Percentiles rank a stretch among this genome's conserved stretches.
Evolutionary conservation across 2,113 vertebrate genomes (phyloP).

Genomic region (Bujurquina vittata): DNA sequence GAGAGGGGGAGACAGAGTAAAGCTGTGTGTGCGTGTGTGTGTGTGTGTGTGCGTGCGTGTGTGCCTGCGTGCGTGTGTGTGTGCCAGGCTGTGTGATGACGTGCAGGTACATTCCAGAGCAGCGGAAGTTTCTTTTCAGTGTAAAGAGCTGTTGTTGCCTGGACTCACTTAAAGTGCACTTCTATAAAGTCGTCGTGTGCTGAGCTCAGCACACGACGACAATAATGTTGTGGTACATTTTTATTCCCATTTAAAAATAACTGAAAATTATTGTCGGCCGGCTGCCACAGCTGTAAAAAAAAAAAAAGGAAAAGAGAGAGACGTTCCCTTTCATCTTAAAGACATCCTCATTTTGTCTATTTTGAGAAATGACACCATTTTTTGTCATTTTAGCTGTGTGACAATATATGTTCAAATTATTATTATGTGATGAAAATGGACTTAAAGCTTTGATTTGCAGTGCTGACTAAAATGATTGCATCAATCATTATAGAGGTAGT

Average conservation of each 20-base stretch:
- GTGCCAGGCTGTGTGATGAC: conserved; percentile 56
- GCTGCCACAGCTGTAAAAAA: not conserved
- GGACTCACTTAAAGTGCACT: conserved; percentile 45
- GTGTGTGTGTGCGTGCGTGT: too few relatives aligned
- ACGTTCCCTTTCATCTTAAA: too few relatives aligned
- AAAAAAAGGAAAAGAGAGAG: not conserved
- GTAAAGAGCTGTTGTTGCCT: conserved; percentile 51
- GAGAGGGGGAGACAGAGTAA: not conserved
- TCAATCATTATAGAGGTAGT: not conserved
- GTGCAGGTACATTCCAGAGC: conserved; percentile 70
- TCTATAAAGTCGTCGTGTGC: not conserved
- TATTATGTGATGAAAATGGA: not conserved
- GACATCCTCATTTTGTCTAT: not conserved
- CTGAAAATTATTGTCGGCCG: not conserved
- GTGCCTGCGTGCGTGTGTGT: not conserved
- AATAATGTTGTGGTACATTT: not conserved
- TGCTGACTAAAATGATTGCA: not conserved
- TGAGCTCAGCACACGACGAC: not conserved
- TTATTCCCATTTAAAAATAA: not conserved
- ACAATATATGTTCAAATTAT: not conserved
- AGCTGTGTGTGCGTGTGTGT: not conserved
- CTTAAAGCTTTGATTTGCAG: not conserved
- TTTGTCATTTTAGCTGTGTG: not conserved
- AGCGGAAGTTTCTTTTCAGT: conserved; percentile 63
- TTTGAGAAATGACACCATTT: not conserved